Percentiles rank a stretch among this genome's conserved stretches.
Conservation (phyloP, 2,797 vertebrate species). For the Sciaenops ocellatus region DNA sequence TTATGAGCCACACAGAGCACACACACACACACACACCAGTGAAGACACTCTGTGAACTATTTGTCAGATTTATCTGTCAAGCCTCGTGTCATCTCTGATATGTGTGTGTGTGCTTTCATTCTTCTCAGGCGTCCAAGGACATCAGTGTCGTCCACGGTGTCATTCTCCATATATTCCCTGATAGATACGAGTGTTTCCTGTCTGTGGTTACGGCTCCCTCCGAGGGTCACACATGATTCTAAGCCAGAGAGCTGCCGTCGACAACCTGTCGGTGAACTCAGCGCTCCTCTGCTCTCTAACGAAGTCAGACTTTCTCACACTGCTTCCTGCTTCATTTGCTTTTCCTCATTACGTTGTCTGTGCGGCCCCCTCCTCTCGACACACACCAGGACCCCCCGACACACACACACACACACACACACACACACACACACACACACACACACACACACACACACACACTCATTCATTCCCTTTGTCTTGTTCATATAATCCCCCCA, state of each 20-base stretch:
- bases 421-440: constrained; percentile 1
- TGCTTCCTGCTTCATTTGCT: constrained; percentile 16
- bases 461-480: constrained; percentile 59
- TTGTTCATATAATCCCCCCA: constrained; percentile 43
- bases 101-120: background rate
- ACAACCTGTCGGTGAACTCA: constrained; percentile 27
- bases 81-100: background rate
- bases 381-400: background rate
- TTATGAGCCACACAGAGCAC: background rate
- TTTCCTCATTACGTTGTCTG: constrained; percentile 5
- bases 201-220: constrained; percentile 27
- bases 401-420: background rate
- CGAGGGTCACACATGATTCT: background rate
- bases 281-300: background rate
- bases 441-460: background rate
- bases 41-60: background rate
- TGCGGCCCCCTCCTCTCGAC: background rate
- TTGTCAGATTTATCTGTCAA: background rate
- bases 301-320: constrained; percentile 2
- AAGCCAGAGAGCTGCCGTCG: background rate
- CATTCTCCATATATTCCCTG: background rate
- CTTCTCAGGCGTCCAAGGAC: background rate
- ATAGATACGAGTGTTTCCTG: no score
- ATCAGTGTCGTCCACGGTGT: background rate
- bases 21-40: background rate